Base-by-base conservation (phyloP, 2,888 invertebrate genomes). In the Plemyria rubiginata region DNA sequence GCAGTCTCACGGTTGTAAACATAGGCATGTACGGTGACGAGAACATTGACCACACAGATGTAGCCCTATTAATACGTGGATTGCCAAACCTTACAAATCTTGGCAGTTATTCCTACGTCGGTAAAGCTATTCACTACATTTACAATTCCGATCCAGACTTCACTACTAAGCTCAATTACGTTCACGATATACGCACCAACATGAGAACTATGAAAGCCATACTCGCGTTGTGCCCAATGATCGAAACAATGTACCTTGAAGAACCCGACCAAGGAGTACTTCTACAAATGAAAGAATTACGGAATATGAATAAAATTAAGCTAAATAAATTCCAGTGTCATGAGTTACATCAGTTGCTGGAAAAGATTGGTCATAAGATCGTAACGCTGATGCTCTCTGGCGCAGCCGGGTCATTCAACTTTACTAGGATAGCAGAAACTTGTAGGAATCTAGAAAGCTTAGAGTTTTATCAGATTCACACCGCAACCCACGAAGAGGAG, bases 11-110 rank as follows among this genome's bases (percentile, higher is more conserved):
- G 4, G 93, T 95, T 48, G 89, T 96, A 51, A 95, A 95, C 76
- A 94, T 96, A 70, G 96, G 96, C 48, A 94, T 94, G 91, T 95
- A 94, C 63, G 96, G 96, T 0, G 96, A 96, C 76, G 94, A 94
- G 80, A 94, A 94, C 72, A 93, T 96, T 56, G 95, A 95, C 74
- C 94, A 95, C 69, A 94, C 94, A 52, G 94, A 95, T 70, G 91
- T 95, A 15, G 95, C 95, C 6, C 82, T 94, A 65, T 85, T 96
- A 53, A 94, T 96, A 73, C 90, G 93, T 70, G 91, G 94, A 73
- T 90, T 95, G 75, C 95, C 95, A 36, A 95, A 95, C 79, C 88
- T 96, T 52, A 93, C 94, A 41, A 94, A 94, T 49, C 84, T 96
- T 22, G 94, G 94, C 61, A 94, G 94, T 55, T 96, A 95, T 77